These are phyloP conservation scores for Acrocyrtus sp. DNA, from an alignment of 2,888 invertebrate genomes.

Conservation along the genomic window DNA sequence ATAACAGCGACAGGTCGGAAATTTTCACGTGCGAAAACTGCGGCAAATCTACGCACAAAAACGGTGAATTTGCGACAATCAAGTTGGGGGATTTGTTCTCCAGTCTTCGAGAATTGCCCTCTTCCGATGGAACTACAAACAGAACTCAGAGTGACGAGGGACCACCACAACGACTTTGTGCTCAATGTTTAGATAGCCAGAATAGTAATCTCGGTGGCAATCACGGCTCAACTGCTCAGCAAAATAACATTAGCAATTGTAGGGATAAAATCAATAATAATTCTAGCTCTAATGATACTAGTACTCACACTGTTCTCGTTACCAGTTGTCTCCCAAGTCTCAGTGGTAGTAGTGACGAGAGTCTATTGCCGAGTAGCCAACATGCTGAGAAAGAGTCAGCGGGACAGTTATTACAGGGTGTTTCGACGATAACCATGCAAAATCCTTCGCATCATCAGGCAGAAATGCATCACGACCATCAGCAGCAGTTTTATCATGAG, in stretches of 20 bases:
- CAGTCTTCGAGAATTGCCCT: slow-evolving; percentile 57
- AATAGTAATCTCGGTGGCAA: slow-evolving; percentile 18
- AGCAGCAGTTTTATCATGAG: slow-evolving; percentile 43
- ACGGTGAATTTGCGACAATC: slow-evolving; percentile 62
- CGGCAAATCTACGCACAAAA: slow-evolving; percentile 56
- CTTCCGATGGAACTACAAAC: slow-evolving; percentile 36
- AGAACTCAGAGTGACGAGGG: slow-evolving; percentile 27
- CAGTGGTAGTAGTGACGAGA: slow-evolving; percentile 19
- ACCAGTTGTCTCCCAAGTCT: slow-evolving; percentile 21
- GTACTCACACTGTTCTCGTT: slow-evolving; percentile 23
- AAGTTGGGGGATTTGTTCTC: slow-evolving; percentile 63
- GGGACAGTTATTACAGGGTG: slow-evolving; percentile 51
- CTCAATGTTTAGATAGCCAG: slow-evolving; percentile 41
- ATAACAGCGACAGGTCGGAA: slow-evolving; percentile 16
- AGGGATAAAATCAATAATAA: slow-evolving; percentile 20
- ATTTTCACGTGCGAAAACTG: slow-evolving; percentile 59
- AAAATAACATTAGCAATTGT: slow-evolving; percentile 28
- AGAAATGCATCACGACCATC: slow-evolving; percentile 48
- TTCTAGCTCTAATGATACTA: slow-evolving; percentile 10
- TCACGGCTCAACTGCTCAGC: slow-evolving; percentile 26
- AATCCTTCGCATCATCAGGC: slow-evolving; percentile 31
- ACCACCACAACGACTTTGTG: slow-evolving; percentile 45
- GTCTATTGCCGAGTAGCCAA: slow-evolving; percentile 1
- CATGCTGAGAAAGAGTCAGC: slow-evolving; percentile 40
- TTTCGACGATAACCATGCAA: slow-evolving; percentile 58